phyloP scores from a whole-genome alignment of 2,888 invertebrate genomes.

The Neria commutata region DNA sequence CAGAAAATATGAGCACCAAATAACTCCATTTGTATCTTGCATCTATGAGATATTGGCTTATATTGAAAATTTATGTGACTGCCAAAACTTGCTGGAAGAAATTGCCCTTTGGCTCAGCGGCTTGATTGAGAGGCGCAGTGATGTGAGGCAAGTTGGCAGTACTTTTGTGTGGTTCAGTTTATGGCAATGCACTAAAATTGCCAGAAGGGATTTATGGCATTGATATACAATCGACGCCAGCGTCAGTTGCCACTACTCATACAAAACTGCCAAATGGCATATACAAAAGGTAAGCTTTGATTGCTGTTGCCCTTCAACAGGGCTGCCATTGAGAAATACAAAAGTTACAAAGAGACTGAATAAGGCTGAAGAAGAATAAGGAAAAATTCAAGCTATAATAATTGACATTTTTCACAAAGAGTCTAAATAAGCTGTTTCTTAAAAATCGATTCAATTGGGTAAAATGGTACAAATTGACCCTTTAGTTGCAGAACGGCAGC shows the following conservation, averaged over 20 bases:
- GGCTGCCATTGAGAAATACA: too few species aligned
- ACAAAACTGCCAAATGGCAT: too few species aligned
- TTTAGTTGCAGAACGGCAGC: too few species aligned
- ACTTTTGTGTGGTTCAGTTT: not conserved
- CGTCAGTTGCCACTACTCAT: too few species aligned
- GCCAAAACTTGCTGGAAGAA: slow-evolving; percentile 16
- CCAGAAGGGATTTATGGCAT: not conserved
- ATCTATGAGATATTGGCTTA: slow-evolving; percentile 47
- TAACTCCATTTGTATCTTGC: slow-evolving; percentile 19
- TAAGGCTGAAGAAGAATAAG: too few species aligned
- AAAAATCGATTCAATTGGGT: too few species aligned
- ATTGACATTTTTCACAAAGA: too few species aligned
- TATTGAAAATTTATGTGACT: slow-evolving; percentile 45
- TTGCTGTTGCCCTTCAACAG: not conserved
- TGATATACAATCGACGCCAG: not conserved
- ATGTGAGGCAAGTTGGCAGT: not conserved
- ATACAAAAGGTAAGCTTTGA: not conserved
- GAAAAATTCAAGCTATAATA: too few species aligned
- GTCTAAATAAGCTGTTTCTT: too few species aligned
- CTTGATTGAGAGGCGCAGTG: too few species aligned
- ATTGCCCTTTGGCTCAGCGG: not conserved
- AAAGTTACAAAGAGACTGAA: too few species aligned
- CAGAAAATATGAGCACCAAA: slow-evolving; percentile 43
- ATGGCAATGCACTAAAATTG: not conserved
- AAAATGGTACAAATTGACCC: too few species aligned